Conservation (phyloP, 1,140 invertebrate species). For the Drosophila willistoni region DNA sequence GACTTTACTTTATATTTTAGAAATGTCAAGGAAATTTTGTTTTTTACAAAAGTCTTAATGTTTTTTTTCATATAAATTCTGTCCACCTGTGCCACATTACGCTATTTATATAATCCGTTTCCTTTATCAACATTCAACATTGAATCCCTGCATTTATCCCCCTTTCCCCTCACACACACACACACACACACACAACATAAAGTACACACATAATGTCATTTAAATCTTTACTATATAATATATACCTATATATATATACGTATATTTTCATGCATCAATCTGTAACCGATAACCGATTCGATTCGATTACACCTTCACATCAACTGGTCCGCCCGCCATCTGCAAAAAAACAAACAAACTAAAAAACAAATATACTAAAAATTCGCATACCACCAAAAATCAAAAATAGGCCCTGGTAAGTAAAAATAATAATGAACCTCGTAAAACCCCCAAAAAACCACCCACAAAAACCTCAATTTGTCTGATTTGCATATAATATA, state of each 20-base stretch:
- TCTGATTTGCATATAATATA: constrained; percentile 11
- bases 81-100: not conserved
- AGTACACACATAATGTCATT: not conserved
- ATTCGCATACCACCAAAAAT: constrained; percentile 47
- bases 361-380: constrained; percentile 25
- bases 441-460: not conserved
- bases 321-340: constrained; percentile 56
- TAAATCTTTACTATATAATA: constrained; percentile 39
- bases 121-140: not conserved
- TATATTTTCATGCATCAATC: constrained; percentile 68
- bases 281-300: constrained; percentile 24
- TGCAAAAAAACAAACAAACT: constrained; percentile 22
- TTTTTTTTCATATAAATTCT: no score
- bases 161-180: not conserved
- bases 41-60: no score
- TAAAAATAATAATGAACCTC: constrained; percentile 20
- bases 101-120: constrained; percentile 28
- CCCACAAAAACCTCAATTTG: constrained; percentile 42
- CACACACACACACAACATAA: not conserved
- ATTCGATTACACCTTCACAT: constrained; percentile 41
- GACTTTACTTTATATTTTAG: no score
- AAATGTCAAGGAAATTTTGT: no score
- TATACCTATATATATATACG: constrained; percentile 20
- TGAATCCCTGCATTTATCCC: not conserved
- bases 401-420: constrained; percentile 61